Conservation (phyloP, 2,888 invertebrate genomes). For the Dichetophora obliterata region DNA sequence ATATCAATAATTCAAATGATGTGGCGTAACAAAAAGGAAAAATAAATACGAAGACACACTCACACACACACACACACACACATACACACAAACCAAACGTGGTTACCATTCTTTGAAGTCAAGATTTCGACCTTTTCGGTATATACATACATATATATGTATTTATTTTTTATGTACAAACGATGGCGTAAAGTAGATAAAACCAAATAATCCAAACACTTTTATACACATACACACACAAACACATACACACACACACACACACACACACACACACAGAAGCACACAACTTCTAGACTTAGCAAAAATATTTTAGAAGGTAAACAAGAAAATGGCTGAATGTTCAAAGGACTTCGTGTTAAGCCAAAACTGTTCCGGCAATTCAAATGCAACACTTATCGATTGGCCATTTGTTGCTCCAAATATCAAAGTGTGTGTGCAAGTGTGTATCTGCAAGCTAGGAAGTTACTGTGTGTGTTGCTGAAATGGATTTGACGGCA, state of each 20-base stretch:
- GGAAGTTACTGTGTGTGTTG: slow-evolving; percentile 7
- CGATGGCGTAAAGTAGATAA: neutral
- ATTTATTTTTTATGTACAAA: neutral
- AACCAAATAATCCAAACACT: neutral
- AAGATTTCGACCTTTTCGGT: too few species aligned
- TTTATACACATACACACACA: too few species aligned
- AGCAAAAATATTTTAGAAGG: neutral
- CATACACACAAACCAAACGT: neutral
- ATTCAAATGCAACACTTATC: slow-evolving; percentile 32
- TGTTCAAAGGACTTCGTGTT: slow-evolving; percentile 22
- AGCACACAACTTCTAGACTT: neutral
- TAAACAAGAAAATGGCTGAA: neutral
- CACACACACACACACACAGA: neutral
- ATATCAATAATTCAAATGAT: neutral
- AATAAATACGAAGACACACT: neutral
- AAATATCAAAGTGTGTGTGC: neutral
- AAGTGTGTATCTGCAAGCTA: neutral
- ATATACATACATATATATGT: too few species aligned
- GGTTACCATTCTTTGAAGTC: too few species aligned
- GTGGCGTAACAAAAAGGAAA: neutral
- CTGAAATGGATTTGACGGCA: neutral
- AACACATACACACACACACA: neutral
- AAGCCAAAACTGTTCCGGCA: slow-evolving; percentile 8
- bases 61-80: neutral
- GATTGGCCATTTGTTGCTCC: slow-evolving; percentile 45